These are phyloP conservation scores for Enteromius fasciolatus DNA, from an alignment of 2,797 vertebrate genomes.

Conservation along the genomic window DNA sequence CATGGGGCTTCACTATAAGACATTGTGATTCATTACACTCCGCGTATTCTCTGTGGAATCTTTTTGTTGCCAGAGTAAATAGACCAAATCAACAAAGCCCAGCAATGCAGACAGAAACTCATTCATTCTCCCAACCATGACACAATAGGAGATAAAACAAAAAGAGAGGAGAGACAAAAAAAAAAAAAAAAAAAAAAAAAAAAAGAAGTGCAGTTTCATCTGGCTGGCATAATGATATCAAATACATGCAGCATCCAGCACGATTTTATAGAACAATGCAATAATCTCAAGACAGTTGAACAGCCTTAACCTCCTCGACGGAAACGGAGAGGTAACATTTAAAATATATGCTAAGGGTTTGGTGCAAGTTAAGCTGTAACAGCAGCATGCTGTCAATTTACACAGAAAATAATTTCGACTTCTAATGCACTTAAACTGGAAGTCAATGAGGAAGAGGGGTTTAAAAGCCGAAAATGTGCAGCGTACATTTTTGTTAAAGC, in stretches of 20 bases:
- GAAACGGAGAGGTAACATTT: not conserved
- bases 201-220: not conserved
- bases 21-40: constrained; percentile 63
- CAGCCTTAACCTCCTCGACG: not conserved
- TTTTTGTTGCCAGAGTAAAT: constrained; percentile 59
- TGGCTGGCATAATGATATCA: constrained; percentile 22
- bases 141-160: constrained; percentile 25
- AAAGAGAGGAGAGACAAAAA: too few relatives aligned
- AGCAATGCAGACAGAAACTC: constrained; percentile 41
- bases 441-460: not conserved
- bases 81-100: constrained; percentile 55
- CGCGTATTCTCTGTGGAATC: constrained; percentile 59
- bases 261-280: not conserved
- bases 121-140: constrained; percentile 10
- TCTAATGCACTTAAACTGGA: not conserved
- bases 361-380: not conserved
- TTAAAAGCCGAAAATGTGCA: not conserved
- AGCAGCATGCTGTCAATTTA: not conserved
- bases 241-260: not conserved
- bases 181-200: too few relatives aligned
- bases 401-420: not conserved
- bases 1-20: constrained; percentile 31
- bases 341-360: not conserved
- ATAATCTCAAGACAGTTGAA: not conserved
- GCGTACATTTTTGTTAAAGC: not conserved